Conservation (phyloP, 2,113 vertebrate genomes). For the Austrofundulus limnaeus region DNA sequence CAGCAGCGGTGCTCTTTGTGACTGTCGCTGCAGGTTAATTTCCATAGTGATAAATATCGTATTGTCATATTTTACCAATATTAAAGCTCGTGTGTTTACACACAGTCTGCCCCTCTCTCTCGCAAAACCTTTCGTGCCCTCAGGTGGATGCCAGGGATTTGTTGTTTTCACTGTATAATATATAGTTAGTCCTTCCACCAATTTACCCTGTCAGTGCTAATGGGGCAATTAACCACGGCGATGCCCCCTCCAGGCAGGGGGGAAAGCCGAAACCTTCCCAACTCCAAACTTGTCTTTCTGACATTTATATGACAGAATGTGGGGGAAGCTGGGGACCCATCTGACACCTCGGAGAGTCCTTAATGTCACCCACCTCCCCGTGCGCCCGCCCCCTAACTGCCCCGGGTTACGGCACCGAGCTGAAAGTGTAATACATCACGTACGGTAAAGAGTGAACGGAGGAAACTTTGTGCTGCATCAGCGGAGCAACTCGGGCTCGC, state of each 20-base stretch:
- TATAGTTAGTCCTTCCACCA: conserved; percentile 75
- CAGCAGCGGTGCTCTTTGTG: neutral
- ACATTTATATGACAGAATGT: conserved; percentile 76
- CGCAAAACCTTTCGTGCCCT: conserved; percentile 54
- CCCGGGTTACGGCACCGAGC: conserved; percentile 56
- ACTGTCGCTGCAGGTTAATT: conserved; percentile 13
- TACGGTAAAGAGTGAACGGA: conserved; percentile 35
- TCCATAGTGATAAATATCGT: conserved; percentile 34
- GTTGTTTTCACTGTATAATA: conserved; percentile 74
- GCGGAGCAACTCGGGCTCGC: conserved; percentile 25
- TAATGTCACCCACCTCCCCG: conserved; percentile 68
- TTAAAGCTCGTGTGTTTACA: conserved; percentile 32
- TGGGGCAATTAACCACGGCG: conserved; percentile 73
- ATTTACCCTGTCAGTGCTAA: conserved; percentile 78
- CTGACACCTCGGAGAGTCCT: conserved; percentile 74
- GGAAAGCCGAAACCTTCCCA: conserved; percentile 55
- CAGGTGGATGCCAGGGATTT: conserved; percentile 72
- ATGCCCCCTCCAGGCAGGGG: conserved; percentile 67
- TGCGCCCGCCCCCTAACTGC: conserved; percentile 56
- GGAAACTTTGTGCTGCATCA: conserved; percentile 43
- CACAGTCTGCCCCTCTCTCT: conserved; percentile 11
- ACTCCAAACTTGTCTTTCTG: conserved; percentile 75
- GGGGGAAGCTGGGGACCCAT: conserved; percentile 68
- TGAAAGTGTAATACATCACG: conserved; percentile 68
- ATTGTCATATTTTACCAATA: conserved; percentile 34